These are phyloP conservation scores for Mycalesis mineus DNA, from an alignment of 2,888 invertebrate species.

Conservation along the genomic window DNA sequence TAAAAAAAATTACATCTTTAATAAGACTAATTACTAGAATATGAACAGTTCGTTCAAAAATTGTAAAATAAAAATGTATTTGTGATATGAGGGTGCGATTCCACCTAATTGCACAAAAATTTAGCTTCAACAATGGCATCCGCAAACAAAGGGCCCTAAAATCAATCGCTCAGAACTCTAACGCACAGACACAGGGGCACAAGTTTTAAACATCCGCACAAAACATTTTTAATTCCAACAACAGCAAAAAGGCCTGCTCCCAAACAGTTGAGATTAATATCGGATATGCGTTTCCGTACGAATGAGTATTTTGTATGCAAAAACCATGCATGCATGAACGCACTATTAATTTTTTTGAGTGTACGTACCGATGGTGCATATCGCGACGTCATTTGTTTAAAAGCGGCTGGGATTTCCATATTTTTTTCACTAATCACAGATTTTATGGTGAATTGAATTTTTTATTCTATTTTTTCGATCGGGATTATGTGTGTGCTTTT, in stretches of 20 bases:
- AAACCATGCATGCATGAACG: conserved; percentile 32
- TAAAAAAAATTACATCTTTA: no score
- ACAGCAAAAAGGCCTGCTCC: conserved; percentile 27
- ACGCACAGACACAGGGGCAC: conserved; percentile 13
- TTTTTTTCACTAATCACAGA: conserved; percentile 15
- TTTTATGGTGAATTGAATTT: conserved; percentile 11
- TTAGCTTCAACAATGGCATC: not conserved
- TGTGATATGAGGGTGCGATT: no score
- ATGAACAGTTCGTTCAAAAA: no score
- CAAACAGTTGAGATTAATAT: conserved; percentile 34
- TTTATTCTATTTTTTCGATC: conserved; percentile 1
- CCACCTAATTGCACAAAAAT: no score
- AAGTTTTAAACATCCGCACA: conserved; percentile 27
- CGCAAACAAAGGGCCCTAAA: conserved; percentile 11
- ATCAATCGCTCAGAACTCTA: conserved; percentile 14
- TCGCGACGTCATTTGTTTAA: conserved; percentile 29
- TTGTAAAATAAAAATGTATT: no score
- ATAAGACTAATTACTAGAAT: no score
- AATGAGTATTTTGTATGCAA: conserved; percentile 33
- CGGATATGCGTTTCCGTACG: conserved; percentile 34
- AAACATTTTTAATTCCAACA: conserved; percentile 30
- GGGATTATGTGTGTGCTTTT: not conserved
- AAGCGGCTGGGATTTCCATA: conserved; percentile 25
- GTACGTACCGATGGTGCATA: conserved; percentile 21
- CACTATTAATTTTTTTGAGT: conserved; percentile 36